Conservation (phyloP, 2,888 invertebrate genomes). For the Cataglyphis livida region DNA sequence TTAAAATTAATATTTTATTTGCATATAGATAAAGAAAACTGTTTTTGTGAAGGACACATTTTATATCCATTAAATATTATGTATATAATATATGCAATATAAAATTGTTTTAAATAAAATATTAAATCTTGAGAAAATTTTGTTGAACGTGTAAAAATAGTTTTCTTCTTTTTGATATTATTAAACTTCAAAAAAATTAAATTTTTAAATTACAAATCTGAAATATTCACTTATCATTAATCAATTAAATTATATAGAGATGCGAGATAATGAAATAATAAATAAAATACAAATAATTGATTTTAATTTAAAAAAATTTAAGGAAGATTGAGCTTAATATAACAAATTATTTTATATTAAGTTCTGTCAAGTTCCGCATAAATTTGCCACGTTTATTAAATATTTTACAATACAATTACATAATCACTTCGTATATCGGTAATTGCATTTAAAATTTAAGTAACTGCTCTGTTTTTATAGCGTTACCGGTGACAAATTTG, state of each 20-base stretch:
- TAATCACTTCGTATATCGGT: neutral
- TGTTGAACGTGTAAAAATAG: neutral
- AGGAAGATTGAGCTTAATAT: neutral
- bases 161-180: neutral
- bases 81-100: neutral
- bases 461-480: neutral
- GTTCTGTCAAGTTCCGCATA: neutral
- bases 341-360: neutral
- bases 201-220: neutral
- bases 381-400: neutral
- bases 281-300: neutral
- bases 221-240: neutral
- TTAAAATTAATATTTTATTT: neutral
- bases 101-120: neutral
- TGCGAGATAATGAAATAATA: neutral
- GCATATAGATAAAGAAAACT: neutral
- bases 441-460: conserved; percentile 12
- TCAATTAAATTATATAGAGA: neutral
- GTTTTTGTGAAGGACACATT: neutral
- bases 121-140: neutral
- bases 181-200: neutral
- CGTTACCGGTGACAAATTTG: conserved; percentile 12
- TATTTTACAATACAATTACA: neutral
- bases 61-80: neutral
- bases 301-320: neutral